Evolutionary conservation across 2,113 vertebrate species (phyloP).

Genomic region (Emberiza fucata): DNA sequence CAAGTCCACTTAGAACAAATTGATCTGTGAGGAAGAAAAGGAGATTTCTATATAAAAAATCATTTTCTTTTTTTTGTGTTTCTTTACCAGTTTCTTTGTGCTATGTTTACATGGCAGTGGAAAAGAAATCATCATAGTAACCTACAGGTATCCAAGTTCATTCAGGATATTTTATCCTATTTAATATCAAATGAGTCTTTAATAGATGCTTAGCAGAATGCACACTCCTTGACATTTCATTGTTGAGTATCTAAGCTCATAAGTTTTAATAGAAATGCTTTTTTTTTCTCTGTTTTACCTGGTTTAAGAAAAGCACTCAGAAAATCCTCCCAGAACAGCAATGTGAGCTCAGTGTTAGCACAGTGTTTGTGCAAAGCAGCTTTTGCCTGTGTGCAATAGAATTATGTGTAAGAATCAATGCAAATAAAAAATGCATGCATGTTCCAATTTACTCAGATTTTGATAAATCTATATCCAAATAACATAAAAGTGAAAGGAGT

Average conservation of each 20-base stretch:
- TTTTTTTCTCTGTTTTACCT: neutral
- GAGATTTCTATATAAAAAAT: neutral
- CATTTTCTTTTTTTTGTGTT: neutral
- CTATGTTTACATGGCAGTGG: neutral
- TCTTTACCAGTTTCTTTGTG: neutral
- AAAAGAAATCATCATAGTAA: neutral
- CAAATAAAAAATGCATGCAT: neutral
- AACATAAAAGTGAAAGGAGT: neutral
- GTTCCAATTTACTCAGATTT: neutral
- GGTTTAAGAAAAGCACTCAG: neutral
- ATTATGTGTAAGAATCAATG: neutral
- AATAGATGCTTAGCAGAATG: neutral
- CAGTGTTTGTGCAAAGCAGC: constrained; percentile 11
- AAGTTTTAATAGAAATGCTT: neutral
- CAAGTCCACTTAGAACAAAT: neutral
- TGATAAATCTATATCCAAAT: neutral
- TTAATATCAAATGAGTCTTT: neutral
- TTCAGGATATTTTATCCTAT: neutral
- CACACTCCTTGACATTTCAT: neutral
- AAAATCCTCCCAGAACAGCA: neutral
- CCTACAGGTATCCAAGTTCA: neutral
- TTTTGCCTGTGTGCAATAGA: neutral
- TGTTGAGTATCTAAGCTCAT: neutral
- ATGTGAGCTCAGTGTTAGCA: neutral
- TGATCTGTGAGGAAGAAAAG: neutral